Conservation (phyloP, 1,140 invertebrate species). For the Pseudomyrmex gracilis region DNA sequence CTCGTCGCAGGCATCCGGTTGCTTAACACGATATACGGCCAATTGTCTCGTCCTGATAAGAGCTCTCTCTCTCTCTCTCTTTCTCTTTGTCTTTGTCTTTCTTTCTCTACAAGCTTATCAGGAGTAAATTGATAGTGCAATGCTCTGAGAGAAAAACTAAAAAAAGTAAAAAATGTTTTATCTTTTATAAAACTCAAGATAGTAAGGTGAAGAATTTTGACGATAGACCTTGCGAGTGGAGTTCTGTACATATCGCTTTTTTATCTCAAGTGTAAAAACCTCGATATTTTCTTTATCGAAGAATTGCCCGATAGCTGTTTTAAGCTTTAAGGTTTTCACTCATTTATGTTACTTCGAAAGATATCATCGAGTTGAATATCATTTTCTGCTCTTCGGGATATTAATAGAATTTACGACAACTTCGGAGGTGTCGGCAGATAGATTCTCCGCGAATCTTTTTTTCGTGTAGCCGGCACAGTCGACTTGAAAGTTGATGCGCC, state of each 20-base stretch:
- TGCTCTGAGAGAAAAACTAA: neutral
- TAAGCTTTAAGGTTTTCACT: neutral
- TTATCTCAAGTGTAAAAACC: neutral
- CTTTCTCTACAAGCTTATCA: neutral
- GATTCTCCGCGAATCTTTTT: constrained; percentile 44
- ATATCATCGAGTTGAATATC: neutral
- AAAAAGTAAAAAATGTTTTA: no score
- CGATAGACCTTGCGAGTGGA: neutral
- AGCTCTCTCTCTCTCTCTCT: no score
- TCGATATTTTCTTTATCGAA: neutral
- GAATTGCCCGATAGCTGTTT: neutral
- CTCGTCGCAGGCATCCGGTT: constrained; percentile 26
- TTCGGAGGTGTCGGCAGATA: constrained; percentile 14
- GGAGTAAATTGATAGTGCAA: constrained; percentile 2
- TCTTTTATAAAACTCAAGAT: no score
- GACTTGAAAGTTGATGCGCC: constrained; percentile 53
- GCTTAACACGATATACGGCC: constrained; percentile 12
- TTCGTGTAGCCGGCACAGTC: constrained; percentile 45
- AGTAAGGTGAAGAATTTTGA: neutral
- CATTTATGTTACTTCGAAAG: neutral
- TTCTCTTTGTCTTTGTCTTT: no score
- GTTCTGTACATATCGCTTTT: neutral
- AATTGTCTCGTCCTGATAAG: constrained; percentile 6
- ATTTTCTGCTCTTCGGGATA: constrained; percentile 6
- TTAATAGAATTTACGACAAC: constrained; percentile 48